Evolutionary conservation across 2,113 vertebrate species (phyloP), one percentile per base, ranked within the genome.

Genomic region (Sciurus niger): DNA sequence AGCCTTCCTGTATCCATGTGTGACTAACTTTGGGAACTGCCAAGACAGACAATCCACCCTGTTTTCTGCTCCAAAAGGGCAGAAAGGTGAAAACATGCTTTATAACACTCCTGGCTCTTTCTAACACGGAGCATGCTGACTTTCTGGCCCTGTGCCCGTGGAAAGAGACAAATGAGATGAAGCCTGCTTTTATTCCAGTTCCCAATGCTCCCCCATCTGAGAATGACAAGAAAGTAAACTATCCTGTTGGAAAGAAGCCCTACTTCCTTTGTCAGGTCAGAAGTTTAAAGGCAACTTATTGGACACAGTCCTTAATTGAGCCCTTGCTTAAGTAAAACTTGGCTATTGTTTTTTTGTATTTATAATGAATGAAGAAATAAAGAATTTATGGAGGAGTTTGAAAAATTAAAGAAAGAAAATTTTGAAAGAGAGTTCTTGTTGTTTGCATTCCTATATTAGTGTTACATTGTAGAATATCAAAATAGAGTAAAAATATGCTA

Each of bases 251-350:
- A 96, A 96, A 96, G 65, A 89, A 48, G 46, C 89, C 48, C 85
- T 84, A 9, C 32, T 97, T 96, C 73, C 84, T 98, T 94, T 37
- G 88, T 88, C 58, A 95, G 84, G 96, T 98, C 96, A 98, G 79
- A 89, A 97, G 93, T 89, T 97, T 95, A 97, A 94, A 97, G 95
- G 84, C 94, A 96, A 97, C 93, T 95, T 97, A 94, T 96, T 96
- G 68, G 86, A 83, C 37, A 89, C 92, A 95, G 0, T 65, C 46
- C 51, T 89, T 79, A 32, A 86, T 30, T 72, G 40, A 91, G 6
- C 3, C 37, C 92, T 87, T 90, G 53, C n/a, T 95, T 94, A 78
- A 93, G 60, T 43, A 94, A 4, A 78, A 87, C 7, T 84, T 92
- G 53, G 18, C 34, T 85, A 46, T 16, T 92, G 70, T 96, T 95